Evolutionary conservation across 2,797 vertebrate genomes (phyloP).

Genomic region (Takifugu ocellatus): DNA sequence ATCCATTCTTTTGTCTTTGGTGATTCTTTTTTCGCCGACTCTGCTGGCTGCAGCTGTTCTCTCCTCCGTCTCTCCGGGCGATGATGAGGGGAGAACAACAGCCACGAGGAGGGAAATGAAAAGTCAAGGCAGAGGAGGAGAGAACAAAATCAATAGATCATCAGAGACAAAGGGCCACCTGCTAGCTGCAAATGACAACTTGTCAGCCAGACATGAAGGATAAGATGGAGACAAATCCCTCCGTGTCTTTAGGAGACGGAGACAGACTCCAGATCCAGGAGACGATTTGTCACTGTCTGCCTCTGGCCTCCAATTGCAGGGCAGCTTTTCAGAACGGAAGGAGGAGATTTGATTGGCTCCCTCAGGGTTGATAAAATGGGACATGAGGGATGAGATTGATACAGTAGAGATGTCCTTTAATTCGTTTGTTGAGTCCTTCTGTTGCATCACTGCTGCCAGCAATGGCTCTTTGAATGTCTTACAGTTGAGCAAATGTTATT

Average conservation of each 20-base stretch:
- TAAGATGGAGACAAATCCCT: constrained; percentile 49
- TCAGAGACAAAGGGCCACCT: constrained; percentile 69
- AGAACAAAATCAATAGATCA: constrained; percentile 66
- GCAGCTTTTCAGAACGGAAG: constrained; percentile 34
- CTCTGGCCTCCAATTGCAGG: constrained; percentile 27
- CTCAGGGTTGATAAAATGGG: constrained; percentile 24
- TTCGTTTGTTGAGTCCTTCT: constrained; percentile 2
- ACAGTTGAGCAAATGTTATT: constrained; percentile 2
- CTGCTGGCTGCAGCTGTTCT: constrained; percentile 36
- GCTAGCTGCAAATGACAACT: constrained; percentile 60
- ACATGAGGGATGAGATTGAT: constrained; percentile 20
- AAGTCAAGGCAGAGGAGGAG: constrained; percentile 45
- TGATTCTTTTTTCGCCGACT: background rate
- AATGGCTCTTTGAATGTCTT: background rate
- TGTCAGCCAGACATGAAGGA: constrained; percentile 53
- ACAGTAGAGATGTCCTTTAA: constrained; percentile 6
- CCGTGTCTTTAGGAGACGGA: constrained; percentile 34
- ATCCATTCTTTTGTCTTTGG: constrained; percentile 4
- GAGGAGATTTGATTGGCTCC: constrained; percentile 35
- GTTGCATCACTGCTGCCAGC: background rate
- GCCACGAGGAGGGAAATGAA: constrained; percentile 42
- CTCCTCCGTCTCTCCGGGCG: constrained; percentile 29
- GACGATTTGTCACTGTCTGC: constrained; percentile 27
- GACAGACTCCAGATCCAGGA: constrained; percentile 33
- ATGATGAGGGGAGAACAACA: constrained; percentile 37